These are phyloP conservation scores for Athene cunicularia DNA, from an alignment of 2,113 vertebrate species.

Conservation along the genomic window DNA sequence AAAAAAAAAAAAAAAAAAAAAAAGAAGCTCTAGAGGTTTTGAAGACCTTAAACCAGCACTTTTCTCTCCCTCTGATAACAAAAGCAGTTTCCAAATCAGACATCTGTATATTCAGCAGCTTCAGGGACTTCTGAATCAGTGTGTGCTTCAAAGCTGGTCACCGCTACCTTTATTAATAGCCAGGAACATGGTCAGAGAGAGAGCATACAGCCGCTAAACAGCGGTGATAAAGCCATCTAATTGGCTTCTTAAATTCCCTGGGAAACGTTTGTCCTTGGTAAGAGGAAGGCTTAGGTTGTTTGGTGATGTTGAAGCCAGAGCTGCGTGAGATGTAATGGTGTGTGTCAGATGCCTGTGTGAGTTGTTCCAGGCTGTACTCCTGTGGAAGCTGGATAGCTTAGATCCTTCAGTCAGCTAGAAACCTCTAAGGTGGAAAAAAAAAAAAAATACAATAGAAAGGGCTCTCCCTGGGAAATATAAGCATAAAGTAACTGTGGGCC, in stretches of 20 bases:
- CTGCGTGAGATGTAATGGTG: neutral
- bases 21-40: neutral
- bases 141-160: neutral
- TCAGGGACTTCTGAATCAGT: neutral
- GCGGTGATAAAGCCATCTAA: neutral
- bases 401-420: neutral
- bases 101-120: neutral
- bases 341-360: neutral
- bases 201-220: neutral
- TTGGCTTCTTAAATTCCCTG: neutral
- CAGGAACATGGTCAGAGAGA: neutral
- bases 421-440: neutral
- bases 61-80: neutral
- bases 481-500: neutral
- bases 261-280: neutral
- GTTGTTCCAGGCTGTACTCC: neutral
- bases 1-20: neutral
- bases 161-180: neutral
- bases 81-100: neutral
- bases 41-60: neutral
- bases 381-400: neutral
- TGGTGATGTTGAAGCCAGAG: neutral
- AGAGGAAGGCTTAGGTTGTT: neutral
- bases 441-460: neutral
- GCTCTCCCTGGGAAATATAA: neutral